phyloP scores from a whole-genome alignment of 2,888 invertebrate genomes.

The Isoperla grammatica region DNA sequence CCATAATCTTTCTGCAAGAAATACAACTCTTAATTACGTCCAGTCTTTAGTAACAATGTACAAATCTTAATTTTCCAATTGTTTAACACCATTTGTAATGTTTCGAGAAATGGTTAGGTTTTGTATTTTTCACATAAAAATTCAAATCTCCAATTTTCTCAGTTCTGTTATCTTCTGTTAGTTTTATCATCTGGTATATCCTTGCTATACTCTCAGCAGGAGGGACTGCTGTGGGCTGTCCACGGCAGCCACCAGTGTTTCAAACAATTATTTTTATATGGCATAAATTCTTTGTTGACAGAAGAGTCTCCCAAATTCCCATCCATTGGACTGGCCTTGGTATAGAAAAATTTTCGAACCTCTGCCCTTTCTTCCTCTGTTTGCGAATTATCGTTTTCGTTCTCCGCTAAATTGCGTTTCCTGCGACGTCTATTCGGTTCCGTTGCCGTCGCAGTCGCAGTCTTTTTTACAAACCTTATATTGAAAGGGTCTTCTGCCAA shows the following conservation, averaged over 20 bases:
- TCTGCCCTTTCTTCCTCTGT: neutral
- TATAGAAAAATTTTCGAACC: neutral
- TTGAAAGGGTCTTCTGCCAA: conserved; percentile 95
- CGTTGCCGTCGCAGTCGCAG: conserved; percentile 22
- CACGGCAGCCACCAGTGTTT: conserved; percentile 29
- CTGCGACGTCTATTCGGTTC: conserved; percentile 25
- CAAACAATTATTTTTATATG: conserved; percentile 22
- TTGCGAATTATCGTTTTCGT: neutral
- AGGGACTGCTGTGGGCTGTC: conserved; percentile 20
- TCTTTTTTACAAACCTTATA: conserved; percentile 78
- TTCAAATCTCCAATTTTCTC: conserved; percentile 1
- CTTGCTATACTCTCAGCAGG: conserved; percentile 19
- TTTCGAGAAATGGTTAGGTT: no score
- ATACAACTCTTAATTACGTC: no score
- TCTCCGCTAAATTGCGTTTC: conserved; percentile 17
- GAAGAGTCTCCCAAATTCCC: no score
- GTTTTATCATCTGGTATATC: neutral
- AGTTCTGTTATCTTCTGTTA: neutral
- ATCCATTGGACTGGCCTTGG: neutral
- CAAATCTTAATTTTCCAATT: neutral
- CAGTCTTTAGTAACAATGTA: conserved; percentile 3
- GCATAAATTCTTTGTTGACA: no score
- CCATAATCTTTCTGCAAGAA: no score
- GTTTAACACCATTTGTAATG: conserved; percentile 4
- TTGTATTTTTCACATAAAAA: conserved; percentile 13